phyloP scores from a whole-genome alignment of 2,113 vertebrate genomes.

The Gymnocephalus cernua region DNA sequence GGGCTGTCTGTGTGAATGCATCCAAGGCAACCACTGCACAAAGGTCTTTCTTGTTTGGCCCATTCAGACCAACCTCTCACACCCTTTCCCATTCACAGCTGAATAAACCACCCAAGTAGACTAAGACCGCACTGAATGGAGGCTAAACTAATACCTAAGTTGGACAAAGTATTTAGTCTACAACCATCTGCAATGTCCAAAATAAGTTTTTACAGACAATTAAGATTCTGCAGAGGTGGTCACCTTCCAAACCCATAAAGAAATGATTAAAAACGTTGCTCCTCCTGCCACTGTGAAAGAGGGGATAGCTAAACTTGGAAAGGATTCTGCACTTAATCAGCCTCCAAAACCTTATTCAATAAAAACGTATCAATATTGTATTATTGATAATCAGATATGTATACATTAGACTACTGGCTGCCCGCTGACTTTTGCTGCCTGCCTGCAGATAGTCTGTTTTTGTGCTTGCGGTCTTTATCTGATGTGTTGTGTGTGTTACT shows the following conservation, averaged over 20 bases:
- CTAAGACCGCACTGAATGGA: not conserved
- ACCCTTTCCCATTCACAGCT: not conserved
- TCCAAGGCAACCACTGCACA: slow-evolving; percentile 12
- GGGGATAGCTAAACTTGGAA: not conserved
- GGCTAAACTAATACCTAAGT: not conserved
- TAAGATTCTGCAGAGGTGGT: not conserved
- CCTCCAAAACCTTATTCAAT: too few relatives aligned
- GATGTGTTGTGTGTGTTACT: too few relatives aligned
- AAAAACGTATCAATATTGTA: too few relatives aligned
- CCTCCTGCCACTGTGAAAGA: not conserved
- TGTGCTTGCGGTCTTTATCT: too few relatives aligned
- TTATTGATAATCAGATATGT: too few relatives aligned
- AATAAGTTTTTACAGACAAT: not conserved
- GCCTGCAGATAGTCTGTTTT: too few relatives aligned
- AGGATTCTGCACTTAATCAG: not conserved
- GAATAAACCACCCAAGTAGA: not conserved
- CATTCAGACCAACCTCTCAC: not conserved
- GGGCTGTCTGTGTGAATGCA: not conserved
- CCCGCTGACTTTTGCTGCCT: too few relatives aligned
- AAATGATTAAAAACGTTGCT: not conserved
- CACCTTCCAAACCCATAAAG: not conserved
- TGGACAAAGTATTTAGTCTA: slow-evolving; percentile 9
- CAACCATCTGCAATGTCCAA: not conserved
- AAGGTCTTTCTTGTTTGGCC: not conserved
- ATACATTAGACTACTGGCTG: too few relatives aligned